Evolutionary conservation across 1,140 invertebrate genomes (phyloP).

Genomic region (Philaenus spumarius): DNA sequence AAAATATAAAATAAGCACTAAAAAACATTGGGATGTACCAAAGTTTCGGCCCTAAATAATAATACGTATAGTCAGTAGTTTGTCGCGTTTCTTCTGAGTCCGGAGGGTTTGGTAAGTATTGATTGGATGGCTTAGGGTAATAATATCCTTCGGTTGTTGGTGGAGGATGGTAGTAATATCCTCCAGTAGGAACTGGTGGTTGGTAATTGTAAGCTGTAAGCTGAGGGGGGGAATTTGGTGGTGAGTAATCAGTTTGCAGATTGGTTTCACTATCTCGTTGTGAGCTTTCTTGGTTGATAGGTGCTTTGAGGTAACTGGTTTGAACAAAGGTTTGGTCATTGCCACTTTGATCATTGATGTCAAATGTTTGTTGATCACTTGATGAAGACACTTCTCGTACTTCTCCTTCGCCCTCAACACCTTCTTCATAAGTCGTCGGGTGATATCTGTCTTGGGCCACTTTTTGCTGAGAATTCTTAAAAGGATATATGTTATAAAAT

Average conservation of each 20-base stretch:
- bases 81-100: slow-evolving; percentile 10
- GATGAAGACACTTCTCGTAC: background rate
- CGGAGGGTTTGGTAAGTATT: background rate
- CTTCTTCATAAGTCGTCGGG: background rate
- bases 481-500: too few relatives aligned
- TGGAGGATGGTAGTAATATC: background rate
- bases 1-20: slow-evolving; percentile 73
- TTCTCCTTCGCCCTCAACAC: background rate
- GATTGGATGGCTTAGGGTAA: background rate
- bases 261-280: background rate
- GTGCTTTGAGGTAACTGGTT: too few relatives aligned
- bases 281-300: background rate
- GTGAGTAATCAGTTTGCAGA: background rate
- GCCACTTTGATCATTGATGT: too few relatives aligned
- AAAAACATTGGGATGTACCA: slow-evolving; percentile 79
- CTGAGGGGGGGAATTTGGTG: too few relatives aligned
- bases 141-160: background rate
- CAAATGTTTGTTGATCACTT: too few relatives aligned
- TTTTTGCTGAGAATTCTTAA: too few relatives aligned
- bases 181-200: background rate
- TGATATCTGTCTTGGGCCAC: background rate
- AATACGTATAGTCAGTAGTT: slow-evolving; percentile 56
- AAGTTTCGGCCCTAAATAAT: slow-evolving; percentile 69
- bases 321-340: too few relatives aligned
- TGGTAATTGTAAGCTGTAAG: background rate